Percentiles rank a stretch among this genome's conserved stretches.
phyloP scores from a whole-genome alignment of 1,140 invertebrate genomes.

The Cotesia chilonis region DNA sequence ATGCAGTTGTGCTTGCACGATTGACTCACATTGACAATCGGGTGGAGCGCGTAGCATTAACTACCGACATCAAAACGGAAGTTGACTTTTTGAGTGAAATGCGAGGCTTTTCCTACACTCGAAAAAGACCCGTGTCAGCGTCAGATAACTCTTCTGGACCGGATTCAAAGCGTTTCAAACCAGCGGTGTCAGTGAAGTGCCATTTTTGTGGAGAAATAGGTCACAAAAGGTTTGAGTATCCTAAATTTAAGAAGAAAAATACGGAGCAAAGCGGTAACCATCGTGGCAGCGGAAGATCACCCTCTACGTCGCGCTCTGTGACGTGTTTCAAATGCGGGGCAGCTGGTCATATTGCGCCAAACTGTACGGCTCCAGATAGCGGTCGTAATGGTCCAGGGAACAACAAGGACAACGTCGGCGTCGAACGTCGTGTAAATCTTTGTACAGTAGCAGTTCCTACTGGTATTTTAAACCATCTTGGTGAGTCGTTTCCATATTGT shows the following conservation, averaged over 20 bases:
- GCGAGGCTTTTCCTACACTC: too few relatives aligned
- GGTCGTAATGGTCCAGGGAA: background rate
- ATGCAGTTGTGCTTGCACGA: background rate
- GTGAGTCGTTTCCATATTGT: background rate
- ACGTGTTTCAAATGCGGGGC: constrained; percentile 25
- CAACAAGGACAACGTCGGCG: background rate
- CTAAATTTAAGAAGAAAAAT: background rate
- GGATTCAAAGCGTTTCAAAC: too few relatives aligned
- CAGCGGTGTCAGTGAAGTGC: too few relatives aligned
- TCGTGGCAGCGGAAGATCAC: background rate
- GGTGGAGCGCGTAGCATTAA: background rate
- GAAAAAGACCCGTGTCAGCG: too few relatives aligned
- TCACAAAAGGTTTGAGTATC: background rate
- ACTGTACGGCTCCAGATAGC: background rate
- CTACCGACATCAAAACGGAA: too few relatives aligned
- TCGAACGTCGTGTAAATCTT: constrained; percentile 14
- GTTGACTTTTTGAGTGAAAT: too few relatives aligned
- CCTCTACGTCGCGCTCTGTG: background rate
- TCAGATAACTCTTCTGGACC: too few relatives aligned
- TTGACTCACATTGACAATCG: background rate
- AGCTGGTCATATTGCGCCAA: constrained; percentile 17
- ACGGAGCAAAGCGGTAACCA: background rate
- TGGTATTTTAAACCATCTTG: constrained; percentile 11
- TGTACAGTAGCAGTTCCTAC: background rate
- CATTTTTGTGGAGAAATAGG: constrained; percentile 10